Base-by-base conservation (phyloP, 1,140 invertebrate genomes). In the Drosophila melanica region DNA sequence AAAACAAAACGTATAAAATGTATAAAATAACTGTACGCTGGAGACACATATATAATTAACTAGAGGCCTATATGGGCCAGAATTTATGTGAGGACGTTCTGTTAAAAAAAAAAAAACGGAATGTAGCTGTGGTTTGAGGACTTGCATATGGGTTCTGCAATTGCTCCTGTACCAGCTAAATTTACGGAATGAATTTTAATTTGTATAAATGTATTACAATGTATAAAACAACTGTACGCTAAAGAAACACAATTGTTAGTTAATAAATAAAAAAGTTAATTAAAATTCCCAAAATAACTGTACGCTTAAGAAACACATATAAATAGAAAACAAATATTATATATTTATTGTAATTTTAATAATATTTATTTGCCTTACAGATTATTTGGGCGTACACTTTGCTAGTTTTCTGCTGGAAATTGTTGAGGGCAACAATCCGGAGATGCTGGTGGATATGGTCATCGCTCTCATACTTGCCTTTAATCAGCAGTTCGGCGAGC, bases 401-500 rank as follows among this genome's bases (percentile, higher is more conserved):
- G 93, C 98, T 10, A 92, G 94, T 23, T 97, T 97, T 90, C 91
- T 98, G 0, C 92, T 98, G 41, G 94, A 97, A 70, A 93, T 95
- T 53, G 96, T 98, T 67, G 97, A 98, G 92, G 94, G 94, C 63
- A 95, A 95, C 20, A 93, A 95, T 45, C 95, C 96, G 63, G 97
- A 98, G 87, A 94, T 95, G 69, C 95, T 97, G 45, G 95, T 95
- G 0, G 97, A 98, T 90, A 91, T 96, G 62, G 96, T 98, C 80
- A 93, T 98, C n/a, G 96, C 95, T 62, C 92, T 98, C 16, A 93
- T 98, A 47, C 93, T 98, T 16, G 95, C 97, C 0, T 98, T 97
- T 87, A 98, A 98, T 93, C 93, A 98, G 14, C 97, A 98, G 91
- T 97, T 98, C 84, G 91, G 93, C 2, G 93, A 93, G 54, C 90